phyloP scores from a whole-genome alignment of 1,140 invertebrate species.

The Pseudomyrmex cubaensis region DNA sequence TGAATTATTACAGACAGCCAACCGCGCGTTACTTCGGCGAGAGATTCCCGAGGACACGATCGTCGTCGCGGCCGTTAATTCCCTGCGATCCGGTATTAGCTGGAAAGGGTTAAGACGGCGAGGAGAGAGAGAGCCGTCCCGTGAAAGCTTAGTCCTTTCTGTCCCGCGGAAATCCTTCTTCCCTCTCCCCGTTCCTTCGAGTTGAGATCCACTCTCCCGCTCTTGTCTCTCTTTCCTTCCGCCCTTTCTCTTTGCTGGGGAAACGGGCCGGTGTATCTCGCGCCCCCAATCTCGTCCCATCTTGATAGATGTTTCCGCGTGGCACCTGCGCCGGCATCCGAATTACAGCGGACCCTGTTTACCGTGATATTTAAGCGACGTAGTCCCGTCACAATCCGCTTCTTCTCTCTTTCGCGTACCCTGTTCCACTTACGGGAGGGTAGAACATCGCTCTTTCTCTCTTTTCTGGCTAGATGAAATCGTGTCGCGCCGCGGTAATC shows the following conservation, averaged over 20 bases:
- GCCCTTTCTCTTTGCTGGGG: conserved; percentile 41
- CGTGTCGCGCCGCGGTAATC: conserved; percentile 68
- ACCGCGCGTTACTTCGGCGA: conserved; percentile 49
- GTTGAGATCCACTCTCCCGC: conserved; percentile 63
- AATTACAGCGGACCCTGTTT: conserved; percentile 78
- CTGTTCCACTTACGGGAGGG: neutral
- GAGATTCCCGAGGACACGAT: conserved; percentile 49
- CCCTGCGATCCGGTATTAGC: conserved; percentile 61
- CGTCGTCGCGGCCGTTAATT: conserved; percentile 68
- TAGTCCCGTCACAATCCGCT: conserved; percentile 30
- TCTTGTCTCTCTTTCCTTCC: neutral
- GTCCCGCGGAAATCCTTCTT: conserved; percentile 56
- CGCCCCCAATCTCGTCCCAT: conserved; percentile 73
- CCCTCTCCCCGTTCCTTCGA: conserved; percentile 59
- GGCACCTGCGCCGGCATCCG: conserved; percentile 81
- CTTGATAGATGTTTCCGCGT: conserved; percentile 83
- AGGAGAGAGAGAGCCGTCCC: conserved; percentile 58
- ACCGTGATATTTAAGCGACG: conserved; percentile 78
- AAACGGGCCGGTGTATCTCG: conserved; percentile 35
- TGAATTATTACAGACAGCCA: conserved; percentile 62
- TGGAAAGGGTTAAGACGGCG: conserved; percentile 75
- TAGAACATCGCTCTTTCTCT: neutral
- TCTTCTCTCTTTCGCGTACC: neutral
- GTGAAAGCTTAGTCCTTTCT: conserved; percentile 65
- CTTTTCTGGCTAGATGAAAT: conserved; percentile 28